Percentiles rank a stretch among this genome's conserved stretches.
Conservation (phyloP, 2,113 vertebrate species). For the Onychostruthus taczanowskii region DNA sequence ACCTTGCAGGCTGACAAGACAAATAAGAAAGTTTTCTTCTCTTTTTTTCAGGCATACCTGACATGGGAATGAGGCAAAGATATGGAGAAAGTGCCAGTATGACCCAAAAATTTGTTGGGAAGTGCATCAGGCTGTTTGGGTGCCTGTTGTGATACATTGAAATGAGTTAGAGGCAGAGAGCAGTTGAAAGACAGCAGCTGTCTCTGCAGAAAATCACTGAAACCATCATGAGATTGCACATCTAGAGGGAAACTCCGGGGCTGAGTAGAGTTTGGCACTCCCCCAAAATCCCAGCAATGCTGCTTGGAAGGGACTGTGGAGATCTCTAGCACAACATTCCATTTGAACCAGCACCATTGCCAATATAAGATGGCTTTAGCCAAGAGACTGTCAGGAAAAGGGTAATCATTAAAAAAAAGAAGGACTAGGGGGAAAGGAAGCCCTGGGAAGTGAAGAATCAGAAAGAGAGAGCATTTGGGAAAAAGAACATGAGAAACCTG, state of each 20-base stretch:
- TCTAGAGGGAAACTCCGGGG: background rate
- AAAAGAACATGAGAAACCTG: background rate
- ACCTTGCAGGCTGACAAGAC: background rate
- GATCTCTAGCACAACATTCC: background rate
- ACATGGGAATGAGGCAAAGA: background rate
- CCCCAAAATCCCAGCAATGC: background rate
- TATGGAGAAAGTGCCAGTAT: background rate
- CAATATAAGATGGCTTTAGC: background rate
- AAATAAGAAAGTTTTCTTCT: background rate
- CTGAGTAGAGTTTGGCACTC: background rate
- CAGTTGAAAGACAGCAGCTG: background rate
- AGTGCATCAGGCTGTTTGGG: background rate
- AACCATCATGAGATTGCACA: background rate
- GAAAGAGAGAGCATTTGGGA: background rate
- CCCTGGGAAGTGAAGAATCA: background rate
- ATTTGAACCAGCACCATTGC: background rate
- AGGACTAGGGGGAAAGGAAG: accelerated
- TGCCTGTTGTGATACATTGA: background rate
- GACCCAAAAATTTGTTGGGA: background rate
- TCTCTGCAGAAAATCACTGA: background rate
- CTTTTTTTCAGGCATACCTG: background rate
- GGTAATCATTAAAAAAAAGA: background rate
- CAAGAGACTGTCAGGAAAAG: background rate
- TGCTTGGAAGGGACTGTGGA: background rate
- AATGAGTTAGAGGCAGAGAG: background rate